Evolutionary conservation across 23 tunicate genomes (phyloP), one percentile per base, ranked within the genome.

Genomic region (Trididemnum nubilum): DNA sequence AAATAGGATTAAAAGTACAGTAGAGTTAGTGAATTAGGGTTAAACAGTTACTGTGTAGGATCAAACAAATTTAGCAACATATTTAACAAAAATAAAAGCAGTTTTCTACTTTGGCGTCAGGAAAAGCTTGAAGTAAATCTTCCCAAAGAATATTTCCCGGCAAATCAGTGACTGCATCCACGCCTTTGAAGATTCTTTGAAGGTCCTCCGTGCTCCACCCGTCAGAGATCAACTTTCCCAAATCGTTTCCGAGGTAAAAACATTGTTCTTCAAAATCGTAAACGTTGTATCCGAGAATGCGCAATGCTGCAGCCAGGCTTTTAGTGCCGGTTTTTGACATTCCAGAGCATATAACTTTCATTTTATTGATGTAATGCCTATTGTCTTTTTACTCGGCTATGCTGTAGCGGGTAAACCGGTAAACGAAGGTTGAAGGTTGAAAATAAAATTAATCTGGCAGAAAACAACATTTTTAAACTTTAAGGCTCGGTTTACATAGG

Each of bases 141-240:
- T 89, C 94, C 84, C 80, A 89, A 12, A 83, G 28, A 69, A 58
- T 26, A 38, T 82, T 73, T n/a, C 74, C 83, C 0, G 94, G 94
- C 1, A 70, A 18, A 69, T 89, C 94, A 27, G 94, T 83, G 5
- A 89, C 81, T 22, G 94, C 94, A 54, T 89, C 94, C 2, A 89
- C 84, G 33, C 59, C 88, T 57, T 78, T 49, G 31, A 67, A 83
- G 19, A 89, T 83, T 19, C 69, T 29, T 36, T 64, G 2, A 3
- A 82, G 25, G 32, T 89, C 85, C 31, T 89, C 88, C 5, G 49
- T 49, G 21, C 88, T 72, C 54, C 84, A 70, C 19, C 94, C 94
- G 1, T 77, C 72, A 24, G 69, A 57, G 4, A 85, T 2, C 5
- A 63, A 72, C 29, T 69, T 78, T 26, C 12, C 19, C 2, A 85